Evolutionary conservation across 1,140 invertebrate genomes (phyloP).

Genomic region (Microplitis mediator): DNA sequence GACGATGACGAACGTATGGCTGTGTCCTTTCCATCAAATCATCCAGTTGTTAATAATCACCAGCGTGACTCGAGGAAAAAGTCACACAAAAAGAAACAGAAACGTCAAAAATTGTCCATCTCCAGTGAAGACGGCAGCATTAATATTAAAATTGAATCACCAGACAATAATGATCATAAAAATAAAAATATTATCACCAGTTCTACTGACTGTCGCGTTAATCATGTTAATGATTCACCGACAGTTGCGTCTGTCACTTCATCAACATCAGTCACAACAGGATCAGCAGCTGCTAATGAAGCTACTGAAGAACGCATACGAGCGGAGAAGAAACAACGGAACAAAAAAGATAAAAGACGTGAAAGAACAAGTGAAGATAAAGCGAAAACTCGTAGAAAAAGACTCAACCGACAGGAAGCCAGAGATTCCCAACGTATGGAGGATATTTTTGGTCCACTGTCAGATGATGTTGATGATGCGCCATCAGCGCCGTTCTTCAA

Average conservation of each 20-base stretch:
- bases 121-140: conserved; percentile 65
- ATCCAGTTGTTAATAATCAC: conserved; percentile 54
- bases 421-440: conserved; percentile 74
- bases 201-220: conserved; percentile 44
- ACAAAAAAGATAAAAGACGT: conserved; percentile 74
- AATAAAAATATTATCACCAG: conserved; percentile 44
- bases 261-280: conserved; percentile 45
- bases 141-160: conserved; percentile 46
- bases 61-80: conserved; percentile 69
- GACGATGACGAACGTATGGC: conserved; percentile 56
- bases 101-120: conserved; percentile 72
- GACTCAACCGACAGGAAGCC: conserved; percentile 58
- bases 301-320: conserved; percentile 64
- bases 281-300: conserved; percentile 46
- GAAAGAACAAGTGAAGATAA: conserved; percentile 72
- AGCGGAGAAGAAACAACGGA: conserved; percentile 65
- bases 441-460: conserved; percentile 84
- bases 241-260: not conserved
- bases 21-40: conserved; percentile 44
- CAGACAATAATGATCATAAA: conserved; percentile 50
- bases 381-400: conserved; percentile 65
- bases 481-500: conserved; percentile 51
- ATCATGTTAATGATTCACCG: conserved; percentile 47
- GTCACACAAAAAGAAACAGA: conserved; percentile 81
- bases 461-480: conserved; percentile 68